Evolutionary conservation across 2,797 vertebrate genomes (phyloP).

Genomic region (Sorex maritimensis): DNA sequence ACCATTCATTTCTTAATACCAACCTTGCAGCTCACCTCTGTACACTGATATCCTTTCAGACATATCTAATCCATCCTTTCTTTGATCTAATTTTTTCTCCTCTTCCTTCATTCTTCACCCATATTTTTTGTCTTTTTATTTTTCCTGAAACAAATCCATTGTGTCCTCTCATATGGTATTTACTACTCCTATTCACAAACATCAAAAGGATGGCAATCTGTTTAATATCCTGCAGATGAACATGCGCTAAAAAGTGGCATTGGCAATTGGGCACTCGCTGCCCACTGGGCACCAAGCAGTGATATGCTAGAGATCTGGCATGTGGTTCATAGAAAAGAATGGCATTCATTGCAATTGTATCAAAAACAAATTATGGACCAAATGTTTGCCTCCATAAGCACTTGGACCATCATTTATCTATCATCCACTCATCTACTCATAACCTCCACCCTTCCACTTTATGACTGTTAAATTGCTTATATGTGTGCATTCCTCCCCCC

Average conservation of each 20-base stretch:
- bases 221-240: conserved; percentile 77
- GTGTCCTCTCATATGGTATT: conserved; percentile 70
- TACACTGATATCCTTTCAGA: neutral
- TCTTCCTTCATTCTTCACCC: neutral
- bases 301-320: conserved; percentile 69
- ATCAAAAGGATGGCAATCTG: conserved; percentile 73
- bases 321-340: conserved; percentile 72
- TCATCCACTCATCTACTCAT: conserved; percentile 49
- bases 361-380: conserved; percentile 77
- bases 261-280: conserved; percentile 68
- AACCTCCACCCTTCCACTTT: neutral
- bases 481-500: neutral
- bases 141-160: conserved; percentile 52
- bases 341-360: conserved; percentile 70
- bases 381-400: conserved; percentile 75
- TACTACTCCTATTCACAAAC: conserved; percentile 71
- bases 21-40: neutral
- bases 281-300: conserved; percentile 77
- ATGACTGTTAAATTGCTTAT: neutral
- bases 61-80: neutral
- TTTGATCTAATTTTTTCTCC: neutral
- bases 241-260: conserved; percentile 56
- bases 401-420: conserved; percentile 52
- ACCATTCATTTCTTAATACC: neutral
- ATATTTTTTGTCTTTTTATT: conserved; percentile 46